phyloP scores from a whole-genome alignment of 2,888 invertebrate species.

The Meandrusa payeni region DNA sequence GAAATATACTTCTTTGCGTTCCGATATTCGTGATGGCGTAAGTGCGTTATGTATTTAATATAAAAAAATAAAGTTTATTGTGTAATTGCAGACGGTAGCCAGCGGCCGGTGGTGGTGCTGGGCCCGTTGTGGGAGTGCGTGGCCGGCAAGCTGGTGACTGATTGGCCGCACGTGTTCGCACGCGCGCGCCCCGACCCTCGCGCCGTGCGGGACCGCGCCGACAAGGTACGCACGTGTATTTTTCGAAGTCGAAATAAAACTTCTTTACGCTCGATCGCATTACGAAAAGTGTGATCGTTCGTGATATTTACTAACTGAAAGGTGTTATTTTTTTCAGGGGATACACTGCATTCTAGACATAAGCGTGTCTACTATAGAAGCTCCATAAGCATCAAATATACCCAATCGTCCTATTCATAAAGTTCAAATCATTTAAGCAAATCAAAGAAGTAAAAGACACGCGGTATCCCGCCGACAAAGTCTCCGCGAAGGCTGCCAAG shows the following conservation, averaged over 20 bases:
- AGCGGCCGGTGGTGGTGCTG: conserved; percentile 94
- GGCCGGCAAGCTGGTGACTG: conserved; percentile 93
- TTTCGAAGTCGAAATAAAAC: no score
- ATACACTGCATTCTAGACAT: conserved; percentile 97
- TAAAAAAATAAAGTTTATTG: no score
- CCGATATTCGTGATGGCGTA: no score
- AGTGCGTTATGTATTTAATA: no score
- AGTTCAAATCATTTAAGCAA: conserved; percentile 98
- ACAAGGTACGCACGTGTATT: conserved; percentile 33
- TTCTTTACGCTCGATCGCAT: no score
- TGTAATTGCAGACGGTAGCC: conserved; percentile 84
- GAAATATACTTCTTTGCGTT: no score
- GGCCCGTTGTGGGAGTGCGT: conserved; percentile 96
- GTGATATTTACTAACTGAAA: no score
- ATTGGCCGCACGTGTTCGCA: conserved; percentile 95
- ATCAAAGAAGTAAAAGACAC: conserved; percentile 96
- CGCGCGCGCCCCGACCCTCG: conserved; percentile 82
- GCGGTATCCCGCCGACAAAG: conserved; percentile 92
- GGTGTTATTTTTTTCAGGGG: no score
- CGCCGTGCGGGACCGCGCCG: conserved; percentile 86
- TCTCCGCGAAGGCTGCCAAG: conserved; percentile 97
- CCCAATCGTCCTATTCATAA: conserved; percentile 96
- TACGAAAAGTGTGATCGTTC: no score
- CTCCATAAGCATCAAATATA: conserved; percentile 95
- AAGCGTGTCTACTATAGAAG: conserved; percentile 91